Evolutionary conservation across 2,113 vertebrate species (phyloP).

Genomic region (Rhombomys opimus): DNA sequence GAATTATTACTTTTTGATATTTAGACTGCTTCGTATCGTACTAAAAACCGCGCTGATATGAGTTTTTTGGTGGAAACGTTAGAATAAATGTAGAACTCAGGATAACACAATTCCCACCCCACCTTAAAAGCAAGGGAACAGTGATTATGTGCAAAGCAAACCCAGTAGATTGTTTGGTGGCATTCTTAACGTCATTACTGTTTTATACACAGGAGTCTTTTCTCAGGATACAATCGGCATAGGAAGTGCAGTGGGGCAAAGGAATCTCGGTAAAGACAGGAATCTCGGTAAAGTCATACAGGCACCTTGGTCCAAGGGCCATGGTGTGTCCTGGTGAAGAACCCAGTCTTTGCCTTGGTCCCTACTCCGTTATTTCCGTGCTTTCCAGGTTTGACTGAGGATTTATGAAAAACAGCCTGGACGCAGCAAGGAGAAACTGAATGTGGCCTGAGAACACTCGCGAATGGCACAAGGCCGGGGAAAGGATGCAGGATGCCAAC

Average conservation of each 20-base stretch:
- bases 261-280: too few relatives aligned
- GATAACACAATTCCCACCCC: not conserved
- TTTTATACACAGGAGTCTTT: not conserved
- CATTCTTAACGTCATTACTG: not conserved
- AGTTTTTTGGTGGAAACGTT: not conserved
- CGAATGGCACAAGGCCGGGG: accelerated
- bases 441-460: not conserved
- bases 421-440: not conserved
- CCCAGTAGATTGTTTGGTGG: not conserved
- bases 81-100: not conserved
- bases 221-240: not conserved
- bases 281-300: not conserved
- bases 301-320: not conserved
- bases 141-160: not conserved
- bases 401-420: not conserved
- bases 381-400: not conserved
- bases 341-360: not conserved
- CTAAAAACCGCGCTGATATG: not conserved
- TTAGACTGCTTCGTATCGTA: not conserved
- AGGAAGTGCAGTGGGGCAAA: not conserved
- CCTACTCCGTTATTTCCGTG: not conserved
- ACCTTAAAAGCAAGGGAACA: not conserved
- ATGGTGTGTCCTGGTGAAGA: not conserved
- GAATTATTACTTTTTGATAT: not conserved
- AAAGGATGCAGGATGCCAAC: accelerated